Conservation (phyloP, 2,888 invertebrate species). For the Amphipyra berbera region DNA sequence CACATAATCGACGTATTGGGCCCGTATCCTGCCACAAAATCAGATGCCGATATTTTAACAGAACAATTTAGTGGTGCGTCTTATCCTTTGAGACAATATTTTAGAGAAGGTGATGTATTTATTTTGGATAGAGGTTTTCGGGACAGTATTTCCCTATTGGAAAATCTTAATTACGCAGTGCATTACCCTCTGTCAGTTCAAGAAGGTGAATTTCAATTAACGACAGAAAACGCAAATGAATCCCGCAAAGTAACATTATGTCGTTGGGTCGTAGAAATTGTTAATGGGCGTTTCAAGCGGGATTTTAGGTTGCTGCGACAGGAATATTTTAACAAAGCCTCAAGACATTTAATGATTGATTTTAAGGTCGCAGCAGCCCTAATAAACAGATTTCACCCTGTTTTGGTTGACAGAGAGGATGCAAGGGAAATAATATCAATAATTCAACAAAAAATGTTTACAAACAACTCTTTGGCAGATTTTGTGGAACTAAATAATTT, state of each 20-base stretch:
- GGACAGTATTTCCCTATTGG: constrained; percentile 7
- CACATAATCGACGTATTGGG: constrained; percentile 4
- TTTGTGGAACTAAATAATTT: constrained; percentile 22
- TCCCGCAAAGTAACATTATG: not conserved
- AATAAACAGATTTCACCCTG: constrained; percentile 18
- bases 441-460: constrained; percentile 3
- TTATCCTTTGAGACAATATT: constrained; percentile 4
- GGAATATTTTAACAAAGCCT: constrained; percentile 8
- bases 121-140: constrained; percentile 10
- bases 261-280: constrained; percentile 1
- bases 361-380: constrained; percentile 13
- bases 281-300: constrained; percentile 2
- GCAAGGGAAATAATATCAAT: constrained; percentile 8
- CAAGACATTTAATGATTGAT: not conserved
- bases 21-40: constrained; percentile 9
- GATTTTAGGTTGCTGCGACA: constrained; percentile 8
- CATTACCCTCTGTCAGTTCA: constrained; percentile 5
- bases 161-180: constrained; percentile 1
- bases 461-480: constrained; percentile 12
- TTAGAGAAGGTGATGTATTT: constrained; percentile 8
- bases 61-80: constrained; percentile 1
- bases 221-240: constrained; percentile 7
- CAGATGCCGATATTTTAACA: constrained; percentile 7
- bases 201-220: not conserved
- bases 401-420: constrained; percentile 21